Base-by-base conservation (phyloP, 2,888 invertebrate genomes). In the Allygus modestus region DNA sequence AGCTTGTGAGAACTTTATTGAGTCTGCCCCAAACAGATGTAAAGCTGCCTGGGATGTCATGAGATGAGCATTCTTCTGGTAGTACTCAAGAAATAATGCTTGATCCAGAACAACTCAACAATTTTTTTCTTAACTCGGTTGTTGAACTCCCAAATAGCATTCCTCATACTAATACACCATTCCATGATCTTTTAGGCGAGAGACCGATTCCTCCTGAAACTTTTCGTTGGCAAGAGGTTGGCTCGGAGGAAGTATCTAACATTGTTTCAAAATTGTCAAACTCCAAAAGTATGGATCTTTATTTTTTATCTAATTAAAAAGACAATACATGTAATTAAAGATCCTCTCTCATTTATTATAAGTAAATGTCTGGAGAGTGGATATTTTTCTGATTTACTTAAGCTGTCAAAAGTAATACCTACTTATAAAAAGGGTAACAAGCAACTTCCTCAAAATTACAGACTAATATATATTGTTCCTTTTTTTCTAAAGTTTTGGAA, bases 301-400 rank as follows among this genome's bases (percentile, higher is more conserved):
- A 51, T 15, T 51, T 5, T 5, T 4, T 9, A 11, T 51, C 17
- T 17, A 51, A 51, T 51, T 15, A 51, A 51, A 4, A 51, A 17
- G 15, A 51, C 51, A 51, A 17, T 51, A 17, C 4, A 17, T 17
- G n/a, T 17, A 11, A 17, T 51, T 17, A 17, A 15, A 11, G 2
- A 9, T 11, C 51, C 51, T 2, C n/a, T 51, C 1, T 5, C 61
- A 2, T 61, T 28, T 23, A 61, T 61, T 61, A 7, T 61, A 11
- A 61, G n/a, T 28, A n/a, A 23, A 61, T 61, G 61, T 26, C 4
- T 61, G 1, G 5, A 15, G 4, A 9, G 20, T 33, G 71, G 71
- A 5, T 33, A 33, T 28, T 71, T 71, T 31, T 37, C 71, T 33
- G 71, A n/a, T n/a, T n/a, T n/a, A n/a, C n/a, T n/a, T n/a, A n/a